Evolutionary conservation across 2,113 vertebrate genomes (phyloP), one percentile per base, ranked within the genome.

Genomic region (Saguinus imperator): DNA sequence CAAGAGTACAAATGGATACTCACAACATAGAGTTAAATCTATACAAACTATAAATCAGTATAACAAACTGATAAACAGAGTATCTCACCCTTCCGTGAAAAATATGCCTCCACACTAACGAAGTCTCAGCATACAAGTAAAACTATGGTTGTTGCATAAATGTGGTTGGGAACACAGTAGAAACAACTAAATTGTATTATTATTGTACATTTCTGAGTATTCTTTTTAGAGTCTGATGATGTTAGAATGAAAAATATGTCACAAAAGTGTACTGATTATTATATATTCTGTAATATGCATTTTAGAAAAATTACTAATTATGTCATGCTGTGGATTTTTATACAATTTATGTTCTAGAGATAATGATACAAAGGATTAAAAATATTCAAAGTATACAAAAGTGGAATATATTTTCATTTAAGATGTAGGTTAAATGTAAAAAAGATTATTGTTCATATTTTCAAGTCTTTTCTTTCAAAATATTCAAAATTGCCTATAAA

Each of bases 391-490:
- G 43, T 89, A 68, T 20, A 66, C 1, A 85, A 89, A 86, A 50
- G 12, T 23, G 11, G n/a, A 80, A 55, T 55, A 40, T 61, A 79
- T 43, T 96, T 82, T 89, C 14, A 72, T 11, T 68, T n/a, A 96
- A 93, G 52, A 86, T 68, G 1, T 86, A 85, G 70, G 8, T 82
- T 81, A 91, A 50, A 68, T 57, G 32, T 55, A 35, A 82, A 58
- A 77, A 77, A 79, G 87, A 32, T 52, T 66, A 50, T 81, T 95
- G 52, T 77, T 87, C 17, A 91, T 85, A 88, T n/a, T 93, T 93
- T 52, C 13, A 35, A 45, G 20, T 57, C 66, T 79, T 79, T 89
- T 79, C n/a, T 80, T 79, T 23, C 29, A 89, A 89, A 94, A 37
- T 77, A 64, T 50, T 77, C 32, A 87, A n/a, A 86, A 81, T 68